Evolutionary conservation across 2,113 vertebrate genomes (phyloP).

Genomic region (Sprattus sprattus): DNA sequence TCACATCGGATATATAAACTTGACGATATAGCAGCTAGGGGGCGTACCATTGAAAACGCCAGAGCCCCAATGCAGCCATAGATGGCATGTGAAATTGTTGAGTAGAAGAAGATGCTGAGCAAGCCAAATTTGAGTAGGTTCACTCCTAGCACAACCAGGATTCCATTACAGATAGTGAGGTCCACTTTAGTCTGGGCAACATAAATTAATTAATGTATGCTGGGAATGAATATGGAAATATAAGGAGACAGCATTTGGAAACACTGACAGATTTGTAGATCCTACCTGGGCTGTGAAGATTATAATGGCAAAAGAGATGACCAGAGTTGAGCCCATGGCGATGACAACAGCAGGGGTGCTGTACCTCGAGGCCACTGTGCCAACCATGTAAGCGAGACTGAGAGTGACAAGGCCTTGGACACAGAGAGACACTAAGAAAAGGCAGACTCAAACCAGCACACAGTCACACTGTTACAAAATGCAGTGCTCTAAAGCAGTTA

Average conservation of each 20-base stretch:
- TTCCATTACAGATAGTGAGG: constrained; percentile 60
- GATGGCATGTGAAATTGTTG: constrained; percentile 46
- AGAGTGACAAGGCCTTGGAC: constrained; percentile 64
- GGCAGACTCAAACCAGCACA: no score
- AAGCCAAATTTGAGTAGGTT: constrained; percentile 67
- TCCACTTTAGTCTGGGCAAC: constrained; percentile 61
- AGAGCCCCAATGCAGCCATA: constrained; percentile 72
- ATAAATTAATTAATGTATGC: neutral
- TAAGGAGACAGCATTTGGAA: neutral
- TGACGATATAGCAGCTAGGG: neutral
- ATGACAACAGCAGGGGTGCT: constrained; percentile 64
- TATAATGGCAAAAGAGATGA: constrained; percentile 64
- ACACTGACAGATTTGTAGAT: neutral
- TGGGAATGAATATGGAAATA: neutral
- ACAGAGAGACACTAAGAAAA: constrained; percentile 12
- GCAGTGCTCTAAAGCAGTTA: no score
- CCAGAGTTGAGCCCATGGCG: constrained; percentile 65
- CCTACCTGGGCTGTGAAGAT: constrained; percentile 69
- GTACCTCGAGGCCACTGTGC: constrained; percentile 68
- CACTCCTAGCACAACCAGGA: constrained; percentile 57
- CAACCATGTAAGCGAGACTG: constrained; percentile 71
- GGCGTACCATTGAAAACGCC: constrained; percentile 64
- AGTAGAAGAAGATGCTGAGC: constrained; percentile 67
- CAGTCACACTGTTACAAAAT: neutral
- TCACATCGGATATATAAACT: neutral